These are phyloP conservation scores for Colossoma macropomum DNA, from an alignment of 2,113 vertebrate species.

Conservation along the genomic window DNA sequence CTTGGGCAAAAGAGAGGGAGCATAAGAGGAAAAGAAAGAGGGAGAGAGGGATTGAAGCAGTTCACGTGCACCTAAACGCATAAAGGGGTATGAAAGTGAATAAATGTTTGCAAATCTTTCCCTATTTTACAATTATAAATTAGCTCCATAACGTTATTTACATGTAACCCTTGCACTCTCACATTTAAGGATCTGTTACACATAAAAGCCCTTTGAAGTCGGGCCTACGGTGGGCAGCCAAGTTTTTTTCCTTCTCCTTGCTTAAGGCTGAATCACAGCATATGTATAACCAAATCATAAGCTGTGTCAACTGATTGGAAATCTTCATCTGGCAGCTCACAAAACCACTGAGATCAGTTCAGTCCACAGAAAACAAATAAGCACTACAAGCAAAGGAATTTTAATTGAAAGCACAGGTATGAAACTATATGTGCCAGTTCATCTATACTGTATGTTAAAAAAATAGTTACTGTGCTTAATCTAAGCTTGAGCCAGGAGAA, in stretches of 20 bases:
- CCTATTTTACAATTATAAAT: conserved; percentile 24
- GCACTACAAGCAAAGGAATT: conserved; percentile 37
- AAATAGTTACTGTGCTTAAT: conserved; percentile 20
- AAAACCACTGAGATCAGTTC: conserved; percentile 38
- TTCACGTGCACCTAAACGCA: not conserved
- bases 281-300: conserved; percentile 43
- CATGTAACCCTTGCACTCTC: conserved; percentile 21
- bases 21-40: not conserved
- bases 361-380: conserved; percentile 41
- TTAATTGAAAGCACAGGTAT: conserved; percentile 47
- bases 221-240: conserved; percentile 20
- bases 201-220: conserved; percentile 42
- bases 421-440: conserved; percentile 28
- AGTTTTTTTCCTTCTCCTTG: not conserved
- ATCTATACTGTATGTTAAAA: not conserved
- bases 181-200: conserved; percentile 26
- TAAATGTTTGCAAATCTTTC: not conserved
- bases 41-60: too few species aligned
- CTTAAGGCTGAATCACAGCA: conserved; percentile 41
- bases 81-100: not conserved
- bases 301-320: conserved; percentile 38
- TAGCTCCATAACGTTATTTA: conserved; percentile 11
- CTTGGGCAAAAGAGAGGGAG: not conserved
- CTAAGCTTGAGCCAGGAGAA: conserved; percentile 17
- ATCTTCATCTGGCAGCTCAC: conserved; percentile 34